Percentiles rank a stretch among this genome's conserved stretches.
Evolutionary conservation across 2,888 invertebrate species (phyloP).

Genomic region (Ichneumoninae sp.): DNA sequence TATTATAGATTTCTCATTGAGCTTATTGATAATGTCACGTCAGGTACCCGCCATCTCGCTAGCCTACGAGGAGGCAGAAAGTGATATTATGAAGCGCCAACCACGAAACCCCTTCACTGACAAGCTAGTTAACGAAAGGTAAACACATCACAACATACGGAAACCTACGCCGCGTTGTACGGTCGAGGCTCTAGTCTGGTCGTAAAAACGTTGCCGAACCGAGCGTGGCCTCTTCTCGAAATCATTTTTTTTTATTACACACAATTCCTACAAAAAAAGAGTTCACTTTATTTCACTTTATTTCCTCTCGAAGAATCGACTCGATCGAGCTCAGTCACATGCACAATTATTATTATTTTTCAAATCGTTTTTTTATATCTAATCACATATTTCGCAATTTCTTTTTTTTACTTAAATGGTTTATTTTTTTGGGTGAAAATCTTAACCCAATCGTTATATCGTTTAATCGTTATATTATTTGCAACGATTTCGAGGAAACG

Average conservation of each 20-base stretch:
- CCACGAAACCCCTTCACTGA: slow-evolving; percentile 93
- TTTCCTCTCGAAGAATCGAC: background rate
- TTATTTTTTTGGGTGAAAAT: background rate
- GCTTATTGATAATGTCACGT: slow-evolving; percentile 83
- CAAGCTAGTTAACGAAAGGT: slow-evolving; percentile 93
- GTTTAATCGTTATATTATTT: background rate
- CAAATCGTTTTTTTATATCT: background rate
- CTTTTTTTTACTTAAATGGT: background rate
- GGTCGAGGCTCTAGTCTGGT: slow-evolving; percentile 30
- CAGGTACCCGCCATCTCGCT: slow-evolving; percentile 93
- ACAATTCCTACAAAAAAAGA: background rate
- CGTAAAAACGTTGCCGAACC: background rate
- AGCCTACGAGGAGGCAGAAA: slow-evolving; percentile 94
- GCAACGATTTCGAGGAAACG: slow-evolving; percentile 30
- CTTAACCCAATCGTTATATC: too few relatives aligned
- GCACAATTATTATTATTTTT: background rate
- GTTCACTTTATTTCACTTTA: background rate
- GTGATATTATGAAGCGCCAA: slow-evolving; percentile 94
- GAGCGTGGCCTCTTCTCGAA: slow-evolving; percentile 31
- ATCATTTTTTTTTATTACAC: slow-evolving; percentile 22
- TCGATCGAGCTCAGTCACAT: background rate
- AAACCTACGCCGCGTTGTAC: slow-evolving; percentile 57
- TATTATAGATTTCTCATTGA: slow-evolving; percentile 78
- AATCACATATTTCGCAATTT: background rate
- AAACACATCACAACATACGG: slow-evolving; percentile 79